phyloP scores from a whole-genome alignment of 2,888 invertebrate genomes.

The Lasius fuliginosus region DNA sequence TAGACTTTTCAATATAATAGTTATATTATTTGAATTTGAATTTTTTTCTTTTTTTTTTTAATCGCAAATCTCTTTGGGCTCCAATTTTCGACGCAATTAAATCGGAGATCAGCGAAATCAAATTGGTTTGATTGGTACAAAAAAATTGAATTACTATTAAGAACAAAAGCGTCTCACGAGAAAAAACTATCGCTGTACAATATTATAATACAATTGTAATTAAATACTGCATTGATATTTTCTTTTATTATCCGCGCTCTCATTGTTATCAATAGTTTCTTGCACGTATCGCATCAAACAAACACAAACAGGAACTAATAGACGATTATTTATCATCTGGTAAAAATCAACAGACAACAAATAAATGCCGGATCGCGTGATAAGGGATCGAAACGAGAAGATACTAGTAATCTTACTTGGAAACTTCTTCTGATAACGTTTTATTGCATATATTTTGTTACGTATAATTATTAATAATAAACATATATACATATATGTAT shows the following conservation, averaged over 20 bases:
- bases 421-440: conserved; percentile 19
- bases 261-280: background rate
- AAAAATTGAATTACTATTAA: background rate
- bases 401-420: conserved; percentile 18
- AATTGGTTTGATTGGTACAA: background rate
- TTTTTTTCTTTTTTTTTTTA: background rate
- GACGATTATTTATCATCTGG: conserved; percentile 6
- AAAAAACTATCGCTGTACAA: background rate
- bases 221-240: background rate
- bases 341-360: conserved; percentile 28
- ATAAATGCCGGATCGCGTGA: background rate
- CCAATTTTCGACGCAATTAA: background rate
- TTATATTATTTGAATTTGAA: background rate
- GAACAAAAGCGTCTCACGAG: background rate
- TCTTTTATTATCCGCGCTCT: background rate
- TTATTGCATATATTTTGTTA: conserved; percentile 19
- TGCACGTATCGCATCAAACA: background rate
- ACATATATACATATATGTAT: background rate
- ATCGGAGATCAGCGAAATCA: background rate
- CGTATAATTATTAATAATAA: conserved; percentile 28
- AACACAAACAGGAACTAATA: conserved; percentile 6
- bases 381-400: conserved; percentile 14
- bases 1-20: background rate
- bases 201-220: background rate
- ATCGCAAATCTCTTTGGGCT: background rate